Conservation (phyloP, 2,888 invertebrate genomes). For the Plemyria rubiginata region DNA sequence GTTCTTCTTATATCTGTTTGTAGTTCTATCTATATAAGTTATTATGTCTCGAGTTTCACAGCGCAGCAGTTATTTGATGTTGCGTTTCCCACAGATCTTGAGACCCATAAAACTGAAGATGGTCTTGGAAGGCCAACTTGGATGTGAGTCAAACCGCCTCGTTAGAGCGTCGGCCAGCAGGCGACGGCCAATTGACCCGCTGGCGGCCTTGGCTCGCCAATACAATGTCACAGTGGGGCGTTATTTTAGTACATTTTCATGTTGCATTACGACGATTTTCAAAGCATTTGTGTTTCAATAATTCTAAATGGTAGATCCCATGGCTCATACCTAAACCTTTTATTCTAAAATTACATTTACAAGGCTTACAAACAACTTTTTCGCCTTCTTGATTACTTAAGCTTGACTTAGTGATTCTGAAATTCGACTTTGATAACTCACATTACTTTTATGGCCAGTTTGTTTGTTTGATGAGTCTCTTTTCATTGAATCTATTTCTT, state of each 20-base stretch:
- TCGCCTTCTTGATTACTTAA: slow-evolving; percentile 1
- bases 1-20: neutral
- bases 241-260: slow-evolving; percentile 12
- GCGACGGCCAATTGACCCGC: slow-evolving; percentile 25
- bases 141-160: slow-evolving; percentile 28
- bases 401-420: neutral
- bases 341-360: neutral
- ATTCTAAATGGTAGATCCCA: neutral
- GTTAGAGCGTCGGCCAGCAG: slow-evolving; percentile 22
- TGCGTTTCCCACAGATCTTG: neutral
- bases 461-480: neutral
- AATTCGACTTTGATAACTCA: neutral
- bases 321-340: too few relatives aligned
- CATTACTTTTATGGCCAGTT: neutral
- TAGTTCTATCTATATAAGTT: neutral
- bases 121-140: slow-evolving; percentile 20
- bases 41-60: neutral
- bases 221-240: slow-evolving; percentile 8
- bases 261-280: neutral
- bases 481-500: neutral
- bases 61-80: neutral
- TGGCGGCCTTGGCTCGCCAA: slow-evolving; percentile 15
- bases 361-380: neutral
- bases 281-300: neutral
- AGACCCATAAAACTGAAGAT: slow-evolving; percentile 12